Evolutionary conservation across 1,140 invertebrate species (phyloP), one percentile per base, ranked within the genome.

Genomic region (Papilio polytes): DNA sequence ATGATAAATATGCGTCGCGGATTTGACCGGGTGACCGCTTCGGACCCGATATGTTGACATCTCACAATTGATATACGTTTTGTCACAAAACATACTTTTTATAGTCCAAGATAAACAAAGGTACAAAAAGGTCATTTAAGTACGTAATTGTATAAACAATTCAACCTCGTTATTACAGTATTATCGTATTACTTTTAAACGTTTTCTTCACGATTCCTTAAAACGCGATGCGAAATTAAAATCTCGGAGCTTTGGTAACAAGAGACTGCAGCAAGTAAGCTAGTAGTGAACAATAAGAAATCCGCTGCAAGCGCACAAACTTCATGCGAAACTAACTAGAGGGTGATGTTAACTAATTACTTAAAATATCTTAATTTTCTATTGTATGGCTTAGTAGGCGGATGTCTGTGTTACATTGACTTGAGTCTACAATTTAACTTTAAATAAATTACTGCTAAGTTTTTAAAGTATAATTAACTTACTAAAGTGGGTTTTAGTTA

Each of bases 11-110:
- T 53, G 44, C 44, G 80, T 82, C 70, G 80, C 81, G 77, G 81
- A 82, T 82, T 84, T 82, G 80, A 81, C 51, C 56, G 81, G 83
- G 83, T 83, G 78, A 82, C 74, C 73, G 12, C 20, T 76, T 76
- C 74, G 20, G 20, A 22, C 20, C 22, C 74, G 46, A 76, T n/a
- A 76, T 53, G 20, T 51, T 76, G 73, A 74, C 74, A 76, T 31
- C 63, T 70, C 26, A 8, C 26, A 70, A 70, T 18, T 70, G 12
- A 31, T 36, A 70, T 15, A 70, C 13, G 15, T 31, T 63, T 22
- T 63, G 20, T 63, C 10, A 59, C 20, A 59, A 59, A 8, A 59
- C 48, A 59, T 56, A 59, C 8, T 59, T 22, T 22, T 59, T 26
- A 12, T 26, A 3, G 22, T 26, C 20, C 4, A 63, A 13, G 59